A percentile compares a stretch with the other conserved stretches of the same genome.
Evolutionary conservation across 2,888 invertebrate species (phyloP).

Genomic region (Lithophane socia): DNA sequence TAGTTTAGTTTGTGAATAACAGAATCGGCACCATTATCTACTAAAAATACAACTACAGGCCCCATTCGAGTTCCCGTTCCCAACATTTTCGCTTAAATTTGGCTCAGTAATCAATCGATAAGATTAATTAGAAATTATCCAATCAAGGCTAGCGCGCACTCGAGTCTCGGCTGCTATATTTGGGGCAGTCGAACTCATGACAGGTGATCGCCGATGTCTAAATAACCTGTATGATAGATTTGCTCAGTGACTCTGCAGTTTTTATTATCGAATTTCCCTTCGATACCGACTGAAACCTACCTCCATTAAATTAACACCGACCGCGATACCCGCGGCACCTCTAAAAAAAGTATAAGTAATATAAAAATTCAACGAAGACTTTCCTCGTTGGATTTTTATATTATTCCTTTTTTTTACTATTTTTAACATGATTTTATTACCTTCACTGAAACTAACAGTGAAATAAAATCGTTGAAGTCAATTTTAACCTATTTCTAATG

Average conservation of each 20-base stretch:
- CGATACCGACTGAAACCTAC: constrained; percentile 67
- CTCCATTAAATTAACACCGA: constrained; percentile 72
- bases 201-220: constrained; percentile 63
- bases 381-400: constrained; percentile 34
- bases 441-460: background rate
- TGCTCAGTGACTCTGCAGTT: constrained; percentile 75
- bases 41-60: background rate
- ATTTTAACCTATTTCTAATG: background rate
- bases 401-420: background rate
- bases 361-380: too few relatives aligned
- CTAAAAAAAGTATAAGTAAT: too few relatives aligned
- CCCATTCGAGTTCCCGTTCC: constrained; percentile 6
- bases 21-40: background rate
- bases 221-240: constrained; percentile 74
- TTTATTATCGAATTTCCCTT: constrained; percentile 81
- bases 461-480: background rate
- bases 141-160: constrained; percentile 33
- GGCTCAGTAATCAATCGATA: constrained; percentile 33
- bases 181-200: constrained; percentile 36
- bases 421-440: background rate
- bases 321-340: background rate
- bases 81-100: constrained; percentile 5
- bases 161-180: constrained; percentile 42
- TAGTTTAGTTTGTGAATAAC: too few relatives aligned
- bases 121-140: constrained; percentile 45